Base-by-base conservation (phyloP, 2,888 invertebrate species). In the Drosophila dives region DNA sequence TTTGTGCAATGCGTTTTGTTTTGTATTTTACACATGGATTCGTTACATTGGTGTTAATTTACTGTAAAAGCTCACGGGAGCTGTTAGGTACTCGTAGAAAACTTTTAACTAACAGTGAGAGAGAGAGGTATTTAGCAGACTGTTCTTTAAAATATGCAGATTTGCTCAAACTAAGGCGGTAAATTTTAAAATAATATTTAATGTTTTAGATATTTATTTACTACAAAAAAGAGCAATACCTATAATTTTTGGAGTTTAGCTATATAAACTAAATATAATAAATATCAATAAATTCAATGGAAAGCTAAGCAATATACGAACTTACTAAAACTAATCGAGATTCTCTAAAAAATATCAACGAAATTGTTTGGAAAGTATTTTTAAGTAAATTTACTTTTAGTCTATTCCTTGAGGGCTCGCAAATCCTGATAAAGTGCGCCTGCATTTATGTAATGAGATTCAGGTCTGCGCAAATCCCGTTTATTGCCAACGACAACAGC, bases 401-500 rank as follows among this genome's bases (percentile, higher is more conserved):
- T 48, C 54, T 38, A 75, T 32, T 90, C 84, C 55, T 88, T 91
- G 0, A 92, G 64, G n/a, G 81, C 81, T 50, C 89, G 83, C 32
- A 93, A 74, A 73, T 93, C 91, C 0, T 92, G 93, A 85, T 92
- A 93, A 4, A 93, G 73, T 3, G 89, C 80, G 6, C 91, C 92
- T 15, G 92, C 92, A 26, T 90, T 87, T 26, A 92, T 91, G 61
- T 87, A 90, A 66, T 90, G 88, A 67, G 86, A 84, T 69, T 91
- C 87, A 1, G 80, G 67, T 42, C 75, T 83, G 42, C 84, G 83
- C 59, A 84, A 59, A 66, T 89, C 85, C 8, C 90, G 86, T 68
- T 92, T 90, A 63, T 93, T 92, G 63, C 94, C 93, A 73, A 92
- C 91, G 0, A 94, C 90, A 10, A 95, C 91, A 2, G 94, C 94